Evolutionary conservation across 2,113 vertebrate genomes (phyloP), one percentile per base, ranked within the genome.

Genomic region (Etheostoma cragini): DNA sequence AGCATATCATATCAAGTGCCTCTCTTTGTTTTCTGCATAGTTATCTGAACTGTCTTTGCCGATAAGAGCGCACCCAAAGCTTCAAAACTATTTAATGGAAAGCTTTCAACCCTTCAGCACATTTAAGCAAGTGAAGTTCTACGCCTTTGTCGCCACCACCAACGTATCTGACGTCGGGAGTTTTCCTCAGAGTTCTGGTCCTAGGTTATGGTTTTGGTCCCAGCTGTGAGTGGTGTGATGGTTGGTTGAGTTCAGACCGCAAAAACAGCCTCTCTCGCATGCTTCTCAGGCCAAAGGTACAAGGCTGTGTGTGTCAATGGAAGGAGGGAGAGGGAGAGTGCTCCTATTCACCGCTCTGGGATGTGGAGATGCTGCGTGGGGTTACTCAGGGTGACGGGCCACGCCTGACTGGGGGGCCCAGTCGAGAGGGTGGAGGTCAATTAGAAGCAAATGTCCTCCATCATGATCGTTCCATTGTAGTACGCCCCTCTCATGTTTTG

Each of bases 201-300:
- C 81, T 56, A 66, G 86, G 80, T 87, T 78, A 83, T 53, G 82
- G 80, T 80, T 81, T 76, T 79, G 78, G 76, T 88, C 80, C 83
- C 92, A 92, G 89, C 88, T 93, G 93, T 81, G 84, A 85, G 66
- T 49, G 57, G 83, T 92, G 92, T 94, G 93, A 93, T 93, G 90
- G 90, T 93, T 84, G 92, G 88, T 78, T 94, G 89, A 91, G 76
- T 83, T 89, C 87, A 86, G 80, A 82, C 87, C 81, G 89, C 80
- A 87, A 89, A 90, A 89, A 89, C 78, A 91, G 85, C 76, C 77
- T 89, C 76, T 87, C 84, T 60, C 84, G 56, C 79, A 73, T 80
- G 69, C 72, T 69, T 83, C 80, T 80, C 72, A 66, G 88, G 85
- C 85, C 82, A 91, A 88, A 86, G 69, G 87, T 87, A 85, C 82